phyloP scores from a whole-genome alignment of 1,140 invertebrate genomes.

The Orchesella cincta region DNA sequence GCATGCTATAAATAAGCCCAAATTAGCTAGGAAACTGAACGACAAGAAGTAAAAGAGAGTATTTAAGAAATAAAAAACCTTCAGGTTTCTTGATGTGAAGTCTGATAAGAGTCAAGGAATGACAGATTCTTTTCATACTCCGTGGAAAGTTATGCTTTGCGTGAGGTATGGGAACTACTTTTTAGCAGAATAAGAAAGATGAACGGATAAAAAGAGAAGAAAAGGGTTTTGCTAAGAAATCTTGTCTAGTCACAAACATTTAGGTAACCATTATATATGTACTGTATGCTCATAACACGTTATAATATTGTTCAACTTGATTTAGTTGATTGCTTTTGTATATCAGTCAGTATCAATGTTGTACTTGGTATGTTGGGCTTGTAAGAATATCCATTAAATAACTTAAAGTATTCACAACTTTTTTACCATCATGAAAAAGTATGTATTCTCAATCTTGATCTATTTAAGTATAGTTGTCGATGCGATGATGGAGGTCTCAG shows the following conservation, averaged over 20 bases:
- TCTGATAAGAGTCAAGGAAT: background rate
- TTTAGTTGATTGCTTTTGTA: background rate
- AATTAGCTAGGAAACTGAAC: background rate
- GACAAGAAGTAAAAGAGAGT: background rate
- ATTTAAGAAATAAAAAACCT: background rate
- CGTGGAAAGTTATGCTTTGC: background rate
- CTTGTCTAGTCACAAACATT: no score
- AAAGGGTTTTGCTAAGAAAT: background rate
- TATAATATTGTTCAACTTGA: background rate
- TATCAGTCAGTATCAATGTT: background rate
- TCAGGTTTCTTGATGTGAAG: background rate
- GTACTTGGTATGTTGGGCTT: background rate
- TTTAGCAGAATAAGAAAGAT: background rate
- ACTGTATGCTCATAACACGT: background rate
- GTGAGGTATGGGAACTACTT: background rate
- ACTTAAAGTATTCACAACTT: background rate
- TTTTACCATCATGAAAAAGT: background rate
- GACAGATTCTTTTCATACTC: background rate
- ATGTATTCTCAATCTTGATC: no score
- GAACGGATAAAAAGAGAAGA: background rate
- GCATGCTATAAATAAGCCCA: background rate
- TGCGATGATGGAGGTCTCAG: constrained; percentile 5
- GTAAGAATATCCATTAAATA: no score
- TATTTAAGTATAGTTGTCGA: no score
- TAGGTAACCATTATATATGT: no score